Conservation (phyloP, 2,888 invertebrate genomes). For the Teleogryllus oceanicus region DNA sequence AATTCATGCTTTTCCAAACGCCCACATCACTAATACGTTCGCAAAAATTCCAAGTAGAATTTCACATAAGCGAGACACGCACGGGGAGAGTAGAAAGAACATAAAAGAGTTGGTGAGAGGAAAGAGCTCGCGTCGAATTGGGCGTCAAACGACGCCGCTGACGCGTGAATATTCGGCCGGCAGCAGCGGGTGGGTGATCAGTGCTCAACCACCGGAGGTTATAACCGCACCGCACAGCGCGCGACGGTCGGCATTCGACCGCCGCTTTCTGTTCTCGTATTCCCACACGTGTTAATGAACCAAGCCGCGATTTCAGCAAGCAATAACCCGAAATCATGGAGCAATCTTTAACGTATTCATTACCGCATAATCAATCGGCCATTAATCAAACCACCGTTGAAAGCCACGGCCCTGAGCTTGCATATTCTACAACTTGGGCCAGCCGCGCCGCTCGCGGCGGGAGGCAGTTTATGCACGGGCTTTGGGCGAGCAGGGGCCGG, state of each 20-base stretch:
- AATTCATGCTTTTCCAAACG: no score
- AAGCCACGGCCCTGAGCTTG: slow-evolving; percentile 1
- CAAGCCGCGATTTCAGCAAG: slow-evolving; percentile 7
- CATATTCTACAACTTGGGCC: slow-evolving; percentile 2
- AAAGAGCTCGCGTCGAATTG: no score
- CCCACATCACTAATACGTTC: no score
- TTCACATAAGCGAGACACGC: no score
- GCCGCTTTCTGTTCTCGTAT: slow-evolving; percentile 9
- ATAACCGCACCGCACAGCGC: no score
- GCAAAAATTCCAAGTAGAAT: no score
- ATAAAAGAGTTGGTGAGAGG: no score
- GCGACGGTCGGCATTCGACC: background rate
- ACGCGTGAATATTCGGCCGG: no score
- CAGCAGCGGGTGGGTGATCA: no score
- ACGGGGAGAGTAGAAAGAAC: no score
- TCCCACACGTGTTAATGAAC: background rate
- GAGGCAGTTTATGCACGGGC: background rate
- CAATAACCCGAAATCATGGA: slow-evolving; percentile 1
- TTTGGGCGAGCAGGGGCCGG: background rate
- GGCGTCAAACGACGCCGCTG: no score
- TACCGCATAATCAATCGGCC: slow-evolving; percentile 18
- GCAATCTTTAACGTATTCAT: slow-evolving; percentile 18
- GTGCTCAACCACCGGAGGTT: no score
- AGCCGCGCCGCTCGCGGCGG: background rate
- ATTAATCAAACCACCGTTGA: slow-evolving; percentile 18